Conservation (phyloP, 2,888 invertebrate genomes). For the Patella caerulea region DNA sequence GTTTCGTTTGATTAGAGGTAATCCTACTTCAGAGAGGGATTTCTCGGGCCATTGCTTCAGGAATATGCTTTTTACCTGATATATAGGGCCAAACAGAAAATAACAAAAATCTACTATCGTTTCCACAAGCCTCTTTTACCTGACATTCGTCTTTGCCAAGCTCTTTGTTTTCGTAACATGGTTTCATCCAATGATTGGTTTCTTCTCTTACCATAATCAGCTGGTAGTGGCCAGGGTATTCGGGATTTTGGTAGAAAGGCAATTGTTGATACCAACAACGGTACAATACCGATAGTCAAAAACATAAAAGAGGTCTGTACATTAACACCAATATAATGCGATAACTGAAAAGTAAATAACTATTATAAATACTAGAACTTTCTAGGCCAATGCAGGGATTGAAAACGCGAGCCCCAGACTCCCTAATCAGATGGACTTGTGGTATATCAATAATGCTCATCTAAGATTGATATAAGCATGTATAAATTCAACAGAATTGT, state of each 20-base stretch:
- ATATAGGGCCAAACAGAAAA: too few species aligned
- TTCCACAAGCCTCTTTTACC: slow-evolving; percentile 24
- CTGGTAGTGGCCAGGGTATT: slow-evolving; percentile 62
- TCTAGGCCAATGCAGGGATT: too few species aligned
- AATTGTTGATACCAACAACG: slow-evolving; percentile 63
- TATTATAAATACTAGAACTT: background rate
- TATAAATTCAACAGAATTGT: too few species aligned
- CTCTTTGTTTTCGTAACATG: slow-evolving; percentile 41
- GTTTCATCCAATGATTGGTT: slow-evolving; percentile 43
- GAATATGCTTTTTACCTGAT: too few species aligned
- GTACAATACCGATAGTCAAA: slow-evolving; percentile 61
- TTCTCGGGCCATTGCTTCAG: too few species aligned
- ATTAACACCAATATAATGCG: slow-evolving; percentile 47
- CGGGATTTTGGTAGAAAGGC: slow-evolving; percentile 62
- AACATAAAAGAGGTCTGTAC: slow-evolving; percentile 67
- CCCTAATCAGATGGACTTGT: too few species aligned
- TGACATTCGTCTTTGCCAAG: slow-evolving; percentile 49
- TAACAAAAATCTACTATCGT: background rate
- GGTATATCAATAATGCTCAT: too few species aligned
- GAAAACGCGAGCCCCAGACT: too few species aligned
- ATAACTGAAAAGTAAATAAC: slow-evolving; percentile 37
- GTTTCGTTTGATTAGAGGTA: too few species aligned
- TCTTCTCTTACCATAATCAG: slow-evolving; percentile 47
- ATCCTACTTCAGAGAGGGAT: too few species aligned
- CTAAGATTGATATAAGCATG: too few species aligned